Evolutionary conservation across 2,888 invertebrate species (phyloP), one percentile per base, ranked within the genome.

Genomic region (Agriopis leucophaearia): DNA sequence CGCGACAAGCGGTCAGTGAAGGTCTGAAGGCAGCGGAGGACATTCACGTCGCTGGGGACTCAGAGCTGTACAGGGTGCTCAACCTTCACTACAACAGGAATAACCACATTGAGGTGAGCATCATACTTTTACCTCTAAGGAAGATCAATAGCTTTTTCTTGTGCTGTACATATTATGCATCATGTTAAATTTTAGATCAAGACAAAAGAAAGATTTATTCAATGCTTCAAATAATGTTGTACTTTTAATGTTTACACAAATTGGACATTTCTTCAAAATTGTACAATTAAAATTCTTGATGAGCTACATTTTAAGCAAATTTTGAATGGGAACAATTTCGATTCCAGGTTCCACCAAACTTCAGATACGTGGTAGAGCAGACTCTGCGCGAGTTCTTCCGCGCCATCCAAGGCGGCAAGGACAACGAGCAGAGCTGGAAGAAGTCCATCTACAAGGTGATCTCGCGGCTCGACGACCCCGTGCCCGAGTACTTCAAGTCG

Each of bases 361-460:
- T 99, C 96, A 97, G 99, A 91, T 97, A 96, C 90, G 99, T 99
- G 80, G 98, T 99, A 73, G 99, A 99, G 92, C 98, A 99, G 92
- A 99, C 99, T 69, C 95, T 99, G 76, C 96, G 98, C 78, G 99
- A 99, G 94, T 99, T 99, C 96, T 99, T 98, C 97, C 98, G 98
- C 94, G 98, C 99, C 80, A 98, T 99, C 88, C 97, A 98, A 89
- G 96, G 97, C 84, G 98, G 98, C 78, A 99, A 99, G 93, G 99
- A 99, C 94, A 95, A 96, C 70, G 99, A 99, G 89, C 99, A 99
- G 92, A 99, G 99, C 86, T 99, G 99, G 99, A 99, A 99, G 95
- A 99, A 99, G 94, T 97, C 99, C 85, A 99, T 99, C 94, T 99
- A 99, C 96, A 99, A 99, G 94, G 97, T 99, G 86, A 99, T 99